These are phyloP conservation scores for Litocranius walleri DNA, from an alignment of 2,113 vertebrate genomes.

Conservation along the genomic window DNA sequence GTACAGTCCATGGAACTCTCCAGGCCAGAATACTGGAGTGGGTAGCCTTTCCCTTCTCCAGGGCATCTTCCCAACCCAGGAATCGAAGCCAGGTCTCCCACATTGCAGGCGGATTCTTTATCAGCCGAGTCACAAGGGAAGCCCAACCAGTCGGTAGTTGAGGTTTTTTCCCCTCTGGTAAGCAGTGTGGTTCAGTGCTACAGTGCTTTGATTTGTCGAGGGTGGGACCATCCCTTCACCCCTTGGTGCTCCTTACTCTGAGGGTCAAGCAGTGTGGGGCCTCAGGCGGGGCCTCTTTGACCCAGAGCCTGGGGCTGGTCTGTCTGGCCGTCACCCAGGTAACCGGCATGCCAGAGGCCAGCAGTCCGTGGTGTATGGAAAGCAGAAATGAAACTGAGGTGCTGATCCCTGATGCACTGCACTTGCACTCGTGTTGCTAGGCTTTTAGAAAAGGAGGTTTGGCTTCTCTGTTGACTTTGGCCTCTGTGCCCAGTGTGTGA, in stretches of 20 bases:
- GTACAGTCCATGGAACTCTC: not conserved
- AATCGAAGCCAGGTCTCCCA: not conserved
- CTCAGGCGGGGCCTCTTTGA: not conserved
- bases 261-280: not conserved
- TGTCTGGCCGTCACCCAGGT: constrained; percentile 40
- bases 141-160: not conserved
- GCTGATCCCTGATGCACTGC: constrained; percentile 32
- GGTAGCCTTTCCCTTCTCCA: not conserved
- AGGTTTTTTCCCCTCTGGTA: not conserved
- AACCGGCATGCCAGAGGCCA: constrained; percentile 21
- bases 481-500: not conserved
- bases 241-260: not conserved
- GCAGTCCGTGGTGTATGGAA: constrained; percentile 54
- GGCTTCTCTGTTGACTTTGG: constrained; percentile 26
- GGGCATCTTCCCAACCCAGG: not conserved
- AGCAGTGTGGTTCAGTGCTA: not conserved
- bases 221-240: not conserved
- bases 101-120: not conserved
- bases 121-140: not conserved
- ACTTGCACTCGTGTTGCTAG: not conserved
- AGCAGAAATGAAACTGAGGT: constrained; percentile 24
- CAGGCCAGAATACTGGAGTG: not conserved
- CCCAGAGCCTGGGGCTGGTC: not conserved
- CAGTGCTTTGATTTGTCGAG: not conserved
- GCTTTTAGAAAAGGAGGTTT: constrained; percentile 53